Evolutionary conservation across 2,888 invertebrate genomes (phyloP).

Genomic region (Tiliacea citrago): DNA sequence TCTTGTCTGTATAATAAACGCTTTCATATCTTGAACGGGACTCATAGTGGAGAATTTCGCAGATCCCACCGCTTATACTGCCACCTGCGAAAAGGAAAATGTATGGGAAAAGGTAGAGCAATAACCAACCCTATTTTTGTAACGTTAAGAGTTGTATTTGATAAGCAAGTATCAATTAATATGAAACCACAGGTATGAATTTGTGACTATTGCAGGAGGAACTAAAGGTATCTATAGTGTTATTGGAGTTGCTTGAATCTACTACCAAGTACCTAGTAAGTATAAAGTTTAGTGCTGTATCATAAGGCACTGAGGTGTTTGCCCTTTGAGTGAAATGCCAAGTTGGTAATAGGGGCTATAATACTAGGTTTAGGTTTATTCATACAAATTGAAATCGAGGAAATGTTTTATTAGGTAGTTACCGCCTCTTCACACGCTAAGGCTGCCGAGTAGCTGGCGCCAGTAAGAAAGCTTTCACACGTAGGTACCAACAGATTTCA

Average conservation of each 20-base stretch:
- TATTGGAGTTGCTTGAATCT: constrained; percentile 70
- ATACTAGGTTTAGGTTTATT: constrained; percentile 23
- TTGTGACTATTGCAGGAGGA: constrained; percentile 76
- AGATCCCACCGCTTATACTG: constrained; percentile 75
- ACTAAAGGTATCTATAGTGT: constrained; percentile 68
- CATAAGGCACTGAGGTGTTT: constrained; percentile 49
- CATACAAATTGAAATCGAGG: constrained; percentile 26
- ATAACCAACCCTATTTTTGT: constrained; percentile 64
- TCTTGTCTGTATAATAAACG: constrained; percentile 74
- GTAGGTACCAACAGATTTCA: neutral
- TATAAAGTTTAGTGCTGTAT: constrained; percentile 41
- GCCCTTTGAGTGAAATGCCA: constrained; percentile 39
- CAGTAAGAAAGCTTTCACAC: constrained; percentile 14
- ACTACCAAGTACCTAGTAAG: constrained; percentile 37
- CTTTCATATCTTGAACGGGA: constrained; percentile 67
- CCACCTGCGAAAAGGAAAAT: constrained; percentile 80
- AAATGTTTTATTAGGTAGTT: constrained; percentile 30
- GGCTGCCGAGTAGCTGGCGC: constrained; percentile 13
- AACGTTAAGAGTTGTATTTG: constrained; percentile 58
- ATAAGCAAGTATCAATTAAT: constrained; percentile 67
- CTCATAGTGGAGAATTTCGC: constrained; percentile 77
- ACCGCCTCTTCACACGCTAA: constrained; percentile 33
- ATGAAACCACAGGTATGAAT: constrained; percentile 74
- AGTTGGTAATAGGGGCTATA: constrained; percentile 32
- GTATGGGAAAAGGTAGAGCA: constrained; percentile 69